Evolutionary conservation across 1,140 invertebrate species (phyloP).

Genomic region (Cylas formicarius): DNA sequence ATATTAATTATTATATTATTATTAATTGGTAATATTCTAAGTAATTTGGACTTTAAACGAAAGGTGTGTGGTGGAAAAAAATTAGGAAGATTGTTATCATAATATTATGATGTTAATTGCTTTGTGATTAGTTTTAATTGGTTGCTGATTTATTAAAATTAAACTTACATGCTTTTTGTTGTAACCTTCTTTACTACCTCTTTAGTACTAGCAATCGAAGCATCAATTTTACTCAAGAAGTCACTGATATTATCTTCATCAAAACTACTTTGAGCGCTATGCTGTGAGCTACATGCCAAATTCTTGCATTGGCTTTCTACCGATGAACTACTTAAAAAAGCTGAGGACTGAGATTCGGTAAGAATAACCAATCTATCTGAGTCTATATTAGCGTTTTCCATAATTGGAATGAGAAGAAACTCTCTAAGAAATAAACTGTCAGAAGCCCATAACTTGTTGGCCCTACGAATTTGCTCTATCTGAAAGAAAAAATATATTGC

Average conservation of each 20-base stretch:
- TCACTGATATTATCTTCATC: conserved; percentile 66
- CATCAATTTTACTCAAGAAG: conserved; percentile 81
- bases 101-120: too few relatives aligned
- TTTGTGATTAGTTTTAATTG: too few relatives aligned
- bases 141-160: neutral
- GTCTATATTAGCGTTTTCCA: conserved; percentile 47
- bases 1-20: too few relatives aligned
- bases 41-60: too few relatives aligned
- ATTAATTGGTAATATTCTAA: too few relatives aligned
- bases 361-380: conserved; percentile 12
- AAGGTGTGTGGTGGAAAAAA: too few relatives aligned
- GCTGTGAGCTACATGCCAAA: conserved; percentile 2
- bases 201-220: conserved; percentile 74
- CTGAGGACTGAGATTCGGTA: conserved; percentile 16
- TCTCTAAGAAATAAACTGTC: conserved; percentile 83
- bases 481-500: conserved; percentile 42
- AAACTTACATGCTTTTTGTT: conserved; percentile 71
- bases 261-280: conserved; percentile 18
- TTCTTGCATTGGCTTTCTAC: conserved; percentile 16
- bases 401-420: conserved; percentile 66
- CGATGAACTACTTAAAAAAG: conserved; percentile 14
- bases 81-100: too few relatives aligned
- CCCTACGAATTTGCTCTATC: conserved; percentile 85
- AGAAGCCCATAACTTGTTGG: conserved; percentile 79
- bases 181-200: conserved; percentile 76